phyloP scores from a whole-genome alignment of 1,140 invertebrate species.

The Gryllus bimaculatus region DNA sequence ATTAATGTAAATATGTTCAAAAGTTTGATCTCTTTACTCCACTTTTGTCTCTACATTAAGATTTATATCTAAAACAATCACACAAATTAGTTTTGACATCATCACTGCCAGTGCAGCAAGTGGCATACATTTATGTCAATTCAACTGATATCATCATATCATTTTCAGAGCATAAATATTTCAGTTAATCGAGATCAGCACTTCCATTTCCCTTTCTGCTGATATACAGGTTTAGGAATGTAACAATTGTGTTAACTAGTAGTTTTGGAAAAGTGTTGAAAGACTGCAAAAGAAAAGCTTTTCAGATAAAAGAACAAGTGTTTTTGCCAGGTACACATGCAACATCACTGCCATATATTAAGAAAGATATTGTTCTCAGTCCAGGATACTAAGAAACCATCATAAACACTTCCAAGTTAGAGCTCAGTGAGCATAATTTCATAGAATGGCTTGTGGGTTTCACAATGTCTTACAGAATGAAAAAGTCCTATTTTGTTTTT shows the following conservation, averaged over 20 bases:
- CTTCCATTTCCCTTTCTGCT: background rate
- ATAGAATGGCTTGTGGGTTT: background rate
- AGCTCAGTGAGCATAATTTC: background rate
- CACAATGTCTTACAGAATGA: background rate
- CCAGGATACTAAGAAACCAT: slow-evolving; percentile 8
- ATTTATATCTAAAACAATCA: no score
- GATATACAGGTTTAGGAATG: background rate
- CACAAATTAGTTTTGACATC: no score
- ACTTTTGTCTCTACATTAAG: no score
- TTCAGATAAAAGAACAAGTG: background rate
- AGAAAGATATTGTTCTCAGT: slow-evolving; percentile 6
- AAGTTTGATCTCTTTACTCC: no score
- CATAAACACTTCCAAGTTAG: background rate
- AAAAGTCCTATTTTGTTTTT: no score
- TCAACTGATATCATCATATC: background rate
- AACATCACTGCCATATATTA: slow-evolving; percentile 17
- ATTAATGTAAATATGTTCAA: no score
- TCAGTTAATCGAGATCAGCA: background rate
- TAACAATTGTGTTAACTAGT: background rate
- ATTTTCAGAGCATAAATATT: background rate
- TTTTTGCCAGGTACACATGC: slow-evolving; percentile 12
- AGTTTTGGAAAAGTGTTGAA: background rate
- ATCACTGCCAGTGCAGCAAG: background rate
- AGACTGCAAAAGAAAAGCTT: background rate
- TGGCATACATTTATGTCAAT: background rate